Evolutionary conservation across 2,888 invertebrate genomes (phyloP).

Genomic region (Colostygia pectinataria): DNA sequence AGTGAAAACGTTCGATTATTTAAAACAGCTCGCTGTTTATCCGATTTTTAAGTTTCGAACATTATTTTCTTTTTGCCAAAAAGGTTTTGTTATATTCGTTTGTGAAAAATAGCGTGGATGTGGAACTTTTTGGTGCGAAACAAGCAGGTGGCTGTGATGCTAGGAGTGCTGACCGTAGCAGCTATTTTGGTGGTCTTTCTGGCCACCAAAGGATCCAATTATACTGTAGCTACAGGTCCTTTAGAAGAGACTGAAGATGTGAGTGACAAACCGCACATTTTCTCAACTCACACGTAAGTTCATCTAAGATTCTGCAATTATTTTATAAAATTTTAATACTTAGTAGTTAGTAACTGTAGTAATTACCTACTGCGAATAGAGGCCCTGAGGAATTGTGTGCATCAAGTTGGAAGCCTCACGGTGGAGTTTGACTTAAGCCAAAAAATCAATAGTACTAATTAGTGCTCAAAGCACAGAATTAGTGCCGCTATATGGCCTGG

Average conservation of each 20-base stretch:
- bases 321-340: no score
- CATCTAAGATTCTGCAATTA: not conserved
- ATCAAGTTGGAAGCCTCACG: no score
- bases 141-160: conserved; percentile 73
- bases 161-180: conserved; percentile 61
- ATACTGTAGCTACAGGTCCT: conserved; percentile 39
- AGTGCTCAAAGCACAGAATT: no score
- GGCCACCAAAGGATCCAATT: conserved; percentile 56
- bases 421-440: no score
- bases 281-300: conserved; percentile 66
- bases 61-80: conserved; percentile 1
- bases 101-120: conserved; percentile 53
- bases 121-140: conserved; percentile 72
- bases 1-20: not conserved
- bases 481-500: no score
- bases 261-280: conserved; percentile 61
- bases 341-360: no score
- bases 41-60: conserved; percentile 3
- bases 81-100: conserved; percentile 12
- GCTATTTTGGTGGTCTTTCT: conserved; percentile 63
- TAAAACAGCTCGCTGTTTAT: not conserved
- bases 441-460: no score
- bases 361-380: no score
- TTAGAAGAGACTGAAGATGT: conserved; percentile 64
- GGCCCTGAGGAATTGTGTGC: no score